Evolutionary conservation across 2,888 invertebrate genomes (phyloP).

Genomic region (Folsomia manolachei): DNA sequence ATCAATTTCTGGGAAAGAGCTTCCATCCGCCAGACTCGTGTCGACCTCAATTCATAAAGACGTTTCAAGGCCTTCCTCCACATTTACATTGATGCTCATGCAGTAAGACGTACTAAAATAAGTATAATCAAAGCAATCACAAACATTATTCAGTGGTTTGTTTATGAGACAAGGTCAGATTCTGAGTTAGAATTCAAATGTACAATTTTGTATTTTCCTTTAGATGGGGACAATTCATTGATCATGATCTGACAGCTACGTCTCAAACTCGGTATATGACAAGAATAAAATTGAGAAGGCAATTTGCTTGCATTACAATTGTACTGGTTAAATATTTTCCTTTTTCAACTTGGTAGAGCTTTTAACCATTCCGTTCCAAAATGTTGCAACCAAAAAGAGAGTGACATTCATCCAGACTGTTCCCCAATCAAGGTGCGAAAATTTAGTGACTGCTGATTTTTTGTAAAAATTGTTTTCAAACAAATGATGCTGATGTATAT

Average conservation of each 20-base stretch:
- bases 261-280: conserved; percentile 36
- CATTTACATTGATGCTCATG: conserved; percentile 76
- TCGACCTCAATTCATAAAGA: conserved; percentile 47
- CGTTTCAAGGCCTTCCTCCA: conserved; percentile 55
- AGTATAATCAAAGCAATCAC: too few species aligned
- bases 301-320: background rate
- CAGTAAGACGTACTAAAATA: conserved; percentile 59
- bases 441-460: background rate
- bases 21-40: conserved; percentile 48
- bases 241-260: conserved; percentile 73
- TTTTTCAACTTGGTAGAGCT: too few species aligned
- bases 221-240: conserved; percentile 78
- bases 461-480: conserved; percentile 6
- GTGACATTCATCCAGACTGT: conserved; percentile 75
- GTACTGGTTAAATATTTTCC: background rate
- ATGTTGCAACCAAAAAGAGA: conserved; percentile 44
- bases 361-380: conserved; percentile 49
- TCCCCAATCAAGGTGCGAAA: conserved; percentile 63
- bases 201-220: conserved; percentile 16
- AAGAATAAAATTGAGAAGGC: background rate
- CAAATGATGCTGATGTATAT: background rate
- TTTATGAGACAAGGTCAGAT: too few species aligned
- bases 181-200: background rate
- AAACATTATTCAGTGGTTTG: too few species aligned
- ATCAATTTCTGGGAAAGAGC: conserved; percentile 41